A percentile compares a stretch with the other conserved stretches of the same genome.
Conservation (phyloP, 2,113 vertebrate genomes). For the Oncorhynchus nerka region DNA sequence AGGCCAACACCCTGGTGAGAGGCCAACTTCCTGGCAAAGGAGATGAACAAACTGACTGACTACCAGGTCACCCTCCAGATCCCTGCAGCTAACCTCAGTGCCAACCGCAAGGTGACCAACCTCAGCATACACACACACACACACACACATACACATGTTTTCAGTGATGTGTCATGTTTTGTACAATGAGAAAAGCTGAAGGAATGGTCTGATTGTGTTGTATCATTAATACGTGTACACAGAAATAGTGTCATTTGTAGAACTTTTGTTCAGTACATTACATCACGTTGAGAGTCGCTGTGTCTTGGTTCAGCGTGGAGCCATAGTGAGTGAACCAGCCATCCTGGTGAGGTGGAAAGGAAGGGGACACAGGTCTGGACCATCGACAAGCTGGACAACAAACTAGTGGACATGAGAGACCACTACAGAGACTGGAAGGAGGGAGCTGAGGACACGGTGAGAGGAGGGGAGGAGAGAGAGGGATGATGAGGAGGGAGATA, state of each 20-base stretch:
- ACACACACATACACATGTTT: background rate
- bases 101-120: conserved; percentile 90
- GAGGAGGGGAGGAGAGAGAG: background rate
- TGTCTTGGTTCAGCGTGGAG: conserved; percentile 79
- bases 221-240: background rate
- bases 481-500: background rate
- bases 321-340: conserved; percentile 95
- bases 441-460: conserved; percentile 70
- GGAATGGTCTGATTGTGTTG: no score
- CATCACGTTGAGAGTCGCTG: background rate
- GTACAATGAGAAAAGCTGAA: no score
- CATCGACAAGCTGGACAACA: conserved; percentile 97
- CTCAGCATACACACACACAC: background rate
- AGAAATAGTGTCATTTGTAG: background rate
- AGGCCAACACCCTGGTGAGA: conserved; percentile 94
- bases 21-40: conserved; percentile 94
- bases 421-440: conserved; percentile 97
- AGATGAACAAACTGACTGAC: conserved; percentile 93
- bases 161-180: no score
- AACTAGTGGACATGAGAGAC: conserved; percentile 96
- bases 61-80: conserved; percentile 98
- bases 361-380: conserved; percentile 95
- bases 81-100: conserved; percentile 94
- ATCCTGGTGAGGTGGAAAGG: conserved; percentile 91
- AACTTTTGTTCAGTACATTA: background rate